Evolutionary conservation across 2,113 vertebrate genomes (phyloP), one percentile per base, ranked within the genome.

Genomic region (Odontesthes bonariensis): DNA sequence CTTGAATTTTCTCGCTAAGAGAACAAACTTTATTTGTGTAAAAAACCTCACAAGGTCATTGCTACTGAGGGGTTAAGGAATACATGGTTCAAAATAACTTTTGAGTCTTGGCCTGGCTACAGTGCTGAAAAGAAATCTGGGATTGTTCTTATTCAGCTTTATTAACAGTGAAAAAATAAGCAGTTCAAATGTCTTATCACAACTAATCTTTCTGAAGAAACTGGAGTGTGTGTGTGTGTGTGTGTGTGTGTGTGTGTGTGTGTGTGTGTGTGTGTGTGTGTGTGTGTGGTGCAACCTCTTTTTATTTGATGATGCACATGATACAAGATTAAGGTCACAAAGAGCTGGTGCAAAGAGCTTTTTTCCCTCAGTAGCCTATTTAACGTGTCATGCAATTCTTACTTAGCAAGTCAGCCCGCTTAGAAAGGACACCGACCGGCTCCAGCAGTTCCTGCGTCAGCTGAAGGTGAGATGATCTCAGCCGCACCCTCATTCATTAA

Each of bases 401-500:
- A 53, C 54, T 66, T 53, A 12, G 19, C 33, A 27, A 22, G 64
- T 31, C 33, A 72, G 17, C 40, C 62, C 66, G n/a, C 55, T 75
- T 0, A 61, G 69, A 31, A 52, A 13, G 7, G 38, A 61, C 65
- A 14, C 31, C 31, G 52, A 62, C 49, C 42, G 57, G 17, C 47
- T 57, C 55, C 32, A 49, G 52, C 19, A 55, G 70, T 58, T 47
- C 23, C 52, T 2, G 8, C 35, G 74, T 68, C 73, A 69, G 35
- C 61, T 68, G 67, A 38, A 77, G 55, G 38, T 79, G 52, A 69
- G 23, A n/a, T 61, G 38, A 85, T 62, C 53, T 69, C 59, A 56
- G 17, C 69, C 57, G 7, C 58, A 67, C 51, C 62, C 27, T 65
- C 51, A 31, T 57, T 71, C 64, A 78, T 64, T 65, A 53, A 79